These are phyloP conservation scores for Whitmania pigra DNA, from an alignment of 1,140 invertebrate genomes.

Conservation along the genomic window DNA sequence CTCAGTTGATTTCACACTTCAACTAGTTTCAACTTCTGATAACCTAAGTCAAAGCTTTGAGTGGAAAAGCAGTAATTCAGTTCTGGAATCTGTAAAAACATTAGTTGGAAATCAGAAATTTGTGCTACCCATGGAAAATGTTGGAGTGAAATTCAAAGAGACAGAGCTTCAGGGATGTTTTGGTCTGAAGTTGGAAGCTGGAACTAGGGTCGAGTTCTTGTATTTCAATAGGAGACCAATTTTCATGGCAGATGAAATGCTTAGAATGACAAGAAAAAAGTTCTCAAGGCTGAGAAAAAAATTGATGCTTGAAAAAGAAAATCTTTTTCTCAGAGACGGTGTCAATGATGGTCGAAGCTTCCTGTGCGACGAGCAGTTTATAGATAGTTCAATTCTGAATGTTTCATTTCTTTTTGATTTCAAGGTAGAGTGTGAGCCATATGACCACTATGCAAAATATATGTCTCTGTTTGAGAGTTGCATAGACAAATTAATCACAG, in stretches of 20 bases:
- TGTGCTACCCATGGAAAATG: too few relatives aligned
- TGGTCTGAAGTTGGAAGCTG: neutral
- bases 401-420: too few relatives aligned
- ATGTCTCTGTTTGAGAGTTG: too few relatives aligned
- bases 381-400: too few relatives aligned
- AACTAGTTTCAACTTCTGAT: neutral
- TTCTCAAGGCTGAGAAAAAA: neutral
- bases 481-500: too few relatives aligned
- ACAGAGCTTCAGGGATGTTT: neutral
- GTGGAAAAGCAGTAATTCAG: neutral
- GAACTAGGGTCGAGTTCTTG: neutral
- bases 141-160: neutral
- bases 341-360: too few relatives aligned
- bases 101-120: neutral
- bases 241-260: neutral
- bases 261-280: neutral
- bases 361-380: too few relatives aligned
- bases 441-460: too few relatives aligned
- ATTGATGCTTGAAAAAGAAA: too few relatives aligned
- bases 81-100: neutral
- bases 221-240: conserved; percentile 8
- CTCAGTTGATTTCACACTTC: neutral
- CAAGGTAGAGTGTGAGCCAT: too few relatives aligned
- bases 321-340: too few relatives aligned
- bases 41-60: neutral